phyloP scores from a whole-genome alignment of 92 coral and sea anemone species.

The Siderastrea siderea region DNA sequence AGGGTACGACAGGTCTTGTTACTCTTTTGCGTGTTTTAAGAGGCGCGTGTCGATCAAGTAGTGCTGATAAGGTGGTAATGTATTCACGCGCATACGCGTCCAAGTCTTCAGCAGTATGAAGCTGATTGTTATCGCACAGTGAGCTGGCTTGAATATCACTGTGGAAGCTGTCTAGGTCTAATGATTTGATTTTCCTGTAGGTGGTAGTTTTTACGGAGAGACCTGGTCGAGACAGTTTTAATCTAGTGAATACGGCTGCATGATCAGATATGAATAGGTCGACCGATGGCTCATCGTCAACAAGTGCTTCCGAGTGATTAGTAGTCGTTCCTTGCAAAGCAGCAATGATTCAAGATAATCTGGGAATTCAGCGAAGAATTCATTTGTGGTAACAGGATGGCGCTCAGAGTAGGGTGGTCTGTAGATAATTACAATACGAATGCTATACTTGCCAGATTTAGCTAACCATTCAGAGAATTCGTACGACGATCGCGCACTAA shows the following conservation, averaged over 20 bases:
- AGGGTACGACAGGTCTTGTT: slow-evolving; percentile 57
- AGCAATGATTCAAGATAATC: slow-evolving; percentile 46
- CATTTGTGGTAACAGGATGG: slow-evolving; percentile 44
- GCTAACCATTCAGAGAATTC: slow-evolving; percentile 53
- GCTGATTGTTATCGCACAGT: slow-evolving; percentile 43
- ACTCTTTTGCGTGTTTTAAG: slow-evolving; percentile 38
- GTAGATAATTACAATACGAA: slow-evolving; percentile 30
- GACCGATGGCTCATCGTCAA: slow-evolving; percentile 26
- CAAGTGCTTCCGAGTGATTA: slow-evolving; percentile 39
- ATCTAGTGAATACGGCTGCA: slow-evolving; percentile 41
- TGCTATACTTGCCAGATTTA: slow-evolving; percentile 29
- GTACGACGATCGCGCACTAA: slow-evolving; percentile 34
- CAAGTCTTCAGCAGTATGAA: slow-evolving; percentile 32
- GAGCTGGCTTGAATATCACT: slow-evolving; percentile 51
- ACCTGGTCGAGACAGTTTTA: slow-evolving; percentile 37
- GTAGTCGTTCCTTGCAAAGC: slow-evolving; percentile 40
- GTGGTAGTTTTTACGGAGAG: slow-evolving; percentile 47
- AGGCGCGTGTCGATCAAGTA: slow-evolving; percentile 64
- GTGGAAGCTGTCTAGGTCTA: slow-evolving; percentile 46
- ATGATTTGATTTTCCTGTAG: slow-evolving; percentile 65
- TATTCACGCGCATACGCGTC: slow-evolving; percentile 44
- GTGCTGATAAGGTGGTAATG: slow-evolving; percentile 44
- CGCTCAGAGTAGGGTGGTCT: slow-evolving; percentile 45
- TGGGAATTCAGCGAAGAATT: slow-evolving; percentile 48
- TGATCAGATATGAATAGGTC: slow-evolving; percentile 67